A percentile compares a stretch with the other conserved stretches of the same genome.
Conservation (phyloP, 2,888 invertebrate genomes). For the Cantharis nigra region DNA sequence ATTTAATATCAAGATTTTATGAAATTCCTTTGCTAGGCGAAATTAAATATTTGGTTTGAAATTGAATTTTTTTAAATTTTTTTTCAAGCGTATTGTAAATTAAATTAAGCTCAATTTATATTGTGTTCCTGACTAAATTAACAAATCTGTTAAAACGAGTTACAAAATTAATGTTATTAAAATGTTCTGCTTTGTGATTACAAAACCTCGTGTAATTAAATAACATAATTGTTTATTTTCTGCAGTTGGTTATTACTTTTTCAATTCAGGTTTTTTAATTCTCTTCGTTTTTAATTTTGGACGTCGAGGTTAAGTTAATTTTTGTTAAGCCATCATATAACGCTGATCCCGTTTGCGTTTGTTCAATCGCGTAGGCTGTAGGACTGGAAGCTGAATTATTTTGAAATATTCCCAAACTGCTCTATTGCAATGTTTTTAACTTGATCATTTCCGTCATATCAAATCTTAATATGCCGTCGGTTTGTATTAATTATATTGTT, state of each 20-base stretch:
- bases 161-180: not conserved
- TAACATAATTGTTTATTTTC: not conserved
- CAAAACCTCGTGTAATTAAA: not conserved
- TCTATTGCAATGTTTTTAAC: too few relatives aligned
- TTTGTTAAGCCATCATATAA: too few relatives aligned
- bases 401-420: too few relatives aligned
- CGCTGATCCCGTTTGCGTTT: too few relatives aligned
- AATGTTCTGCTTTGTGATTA: not conserved
- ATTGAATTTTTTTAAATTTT: not conserved
- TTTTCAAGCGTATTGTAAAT: not conserved
- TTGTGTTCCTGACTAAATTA: not conserved
- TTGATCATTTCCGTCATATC: too few relatives aligned
- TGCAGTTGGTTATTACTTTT: not conserved
- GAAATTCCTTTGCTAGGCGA: not conserved
- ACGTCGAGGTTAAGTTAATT: too few relatives aligned
- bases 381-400: too few relatives aligned
- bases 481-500: too few relatives aligned
- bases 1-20: not conserved
- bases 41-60: not conserved
- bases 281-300: too few relatives aligned
- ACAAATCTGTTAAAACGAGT: not conserved
- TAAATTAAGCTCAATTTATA: not conserved
- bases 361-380: too few relatives aligned
- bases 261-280: not conserved
- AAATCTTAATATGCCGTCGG: too few relatives aligned